Evolutionary conservation across 2,888 invertebrate species (phyloP).

Genomic region (Tetheella fluctuosa): DNA sequence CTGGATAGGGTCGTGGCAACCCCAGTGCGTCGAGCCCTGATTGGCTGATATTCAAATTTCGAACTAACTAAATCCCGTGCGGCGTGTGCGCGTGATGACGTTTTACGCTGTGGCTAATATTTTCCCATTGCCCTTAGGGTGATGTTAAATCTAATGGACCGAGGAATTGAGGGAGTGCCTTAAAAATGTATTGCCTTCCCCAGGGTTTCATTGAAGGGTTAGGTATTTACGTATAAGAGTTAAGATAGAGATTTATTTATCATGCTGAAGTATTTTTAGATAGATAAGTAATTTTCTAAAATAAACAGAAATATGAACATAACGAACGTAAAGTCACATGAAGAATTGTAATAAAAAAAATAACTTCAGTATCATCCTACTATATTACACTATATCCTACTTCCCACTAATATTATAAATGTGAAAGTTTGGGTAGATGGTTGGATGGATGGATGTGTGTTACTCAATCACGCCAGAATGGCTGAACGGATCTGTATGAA

Average conservation of each 20-base stretch:
- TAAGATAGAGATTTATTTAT: neutral
- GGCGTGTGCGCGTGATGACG: slow-evolving; percentile 68
- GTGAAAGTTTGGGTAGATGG: no score
- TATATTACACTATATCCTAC: no score
- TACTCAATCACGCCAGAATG: no score
- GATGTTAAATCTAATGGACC: slow-evolving; percentile 58
- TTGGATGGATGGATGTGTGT: no score
- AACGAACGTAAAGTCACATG: no score
- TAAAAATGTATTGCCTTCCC: slow-evolving; percentile 36
- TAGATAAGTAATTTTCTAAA: neutral
- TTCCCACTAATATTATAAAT: no score
- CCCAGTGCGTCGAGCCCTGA: slow-evolving; percentile 65
- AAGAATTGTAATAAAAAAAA: no score
- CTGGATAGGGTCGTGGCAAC: slow-evolving; percentile 61
- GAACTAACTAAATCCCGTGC: slow-evolving; percentile 67
- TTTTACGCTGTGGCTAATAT: slow-evolving; percentile 78
- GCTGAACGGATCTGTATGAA: no score
- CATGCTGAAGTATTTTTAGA: neutral
- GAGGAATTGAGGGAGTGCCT: slow-evolving; percentile 71
- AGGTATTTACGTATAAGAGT: slow-evolving; percentile 12
- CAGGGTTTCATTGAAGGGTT: slow-evolving; percentile 11
- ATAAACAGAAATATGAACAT: neutral
- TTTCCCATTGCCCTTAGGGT: slow-evolving; percentile 66
- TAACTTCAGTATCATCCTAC: no score
- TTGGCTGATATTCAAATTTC: slow-evolving; percentile 83